phyloP scores from a whole-genome alignment of 2,888 invertebrate genomes.

The Dolomedes plantarius region DNA sequence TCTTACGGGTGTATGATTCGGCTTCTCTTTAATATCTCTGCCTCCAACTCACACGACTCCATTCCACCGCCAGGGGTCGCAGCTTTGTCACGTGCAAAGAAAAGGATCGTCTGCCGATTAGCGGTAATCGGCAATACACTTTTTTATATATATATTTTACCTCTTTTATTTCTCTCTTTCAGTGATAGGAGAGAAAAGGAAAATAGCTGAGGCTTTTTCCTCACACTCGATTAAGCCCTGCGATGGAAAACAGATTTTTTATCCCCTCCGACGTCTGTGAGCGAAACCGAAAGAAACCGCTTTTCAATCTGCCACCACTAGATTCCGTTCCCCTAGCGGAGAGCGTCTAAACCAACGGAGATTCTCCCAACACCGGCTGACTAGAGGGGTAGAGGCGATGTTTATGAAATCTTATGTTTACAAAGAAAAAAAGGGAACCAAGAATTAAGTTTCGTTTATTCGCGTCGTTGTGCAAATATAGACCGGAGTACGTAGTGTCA shows the following conservation, averaged over 20 bases:
- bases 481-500: no score
- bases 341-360: conserved; percentile 36
- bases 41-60: background rate
- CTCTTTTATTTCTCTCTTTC: background rate
- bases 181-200: background rate
- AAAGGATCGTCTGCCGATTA: conserved; percentile 32
- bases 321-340: conserved; percentile 21
- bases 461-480: no score
- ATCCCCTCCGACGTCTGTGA: background rate
- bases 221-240: conserved; percentile 38
- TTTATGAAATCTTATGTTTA: no score
- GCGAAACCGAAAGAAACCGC: background rate
- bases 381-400: background rate
- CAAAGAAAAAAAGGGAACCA: no score
- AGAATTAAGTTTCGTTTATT: no score
- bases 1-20: conserved; percentile 45
- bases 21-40: conserved; percentile 1
- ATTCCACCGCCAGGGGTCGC: conserved; percentile 38
- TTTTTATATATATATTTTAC: background rate
- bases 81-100: conserved; percentile 45
- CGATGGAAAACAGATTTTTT: background rate
- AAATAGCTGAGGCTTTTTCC: background rate
- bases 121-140: conserved; percentile 27
- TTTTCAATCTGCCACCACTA: background rate
- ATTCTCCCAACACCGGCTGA: background rate